Percentiles rank a stretch among this genome's conserved stretches.
These are phyloP conservation scores for Clinocottus analis DNA, from an alignment of 2,113 vertebrate species.

Conservation along the genomic window DNA sequence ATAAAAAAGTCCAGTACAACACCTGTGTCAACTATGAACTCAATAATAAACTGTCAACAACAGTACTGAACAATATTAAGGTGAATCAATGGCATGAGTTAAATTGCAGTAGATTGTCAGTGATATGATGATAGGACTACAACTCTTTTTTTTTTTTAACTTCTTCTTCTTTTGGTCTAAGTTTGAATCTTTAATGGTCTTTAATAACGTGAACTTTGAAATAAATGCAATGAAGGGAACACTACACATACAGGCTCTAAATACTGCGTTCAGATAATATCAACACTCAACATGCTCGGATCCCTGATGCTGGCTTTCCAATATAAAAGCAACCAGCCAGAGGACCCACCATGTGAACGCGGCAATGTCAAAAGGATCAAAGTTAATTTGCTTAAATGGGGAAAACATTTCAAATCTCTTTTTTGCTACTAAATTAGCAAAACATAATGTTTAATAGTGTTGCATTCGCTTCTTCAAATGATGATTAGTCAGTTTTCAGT, in stretches of 20 bases:
- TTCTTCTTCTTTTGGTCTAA: not conserved
- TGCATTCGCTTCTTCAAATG: constrained; percentile 1
- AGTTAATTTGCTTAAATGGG: constrained; percentile 2
- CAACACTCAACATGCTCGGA: not conserved
- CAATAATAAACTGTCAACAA: not conserved
- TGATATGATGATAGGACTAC: not conserved
- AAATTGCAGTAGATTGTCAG: not conserved
- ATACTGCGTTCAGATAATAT: not conserved
- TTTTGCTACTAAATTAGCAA: constrained; percentile 5
- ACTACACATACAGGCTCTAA: not conserved
- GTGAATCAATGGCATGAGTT: not conserved
- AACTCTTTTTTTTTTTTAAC: too few relatives aligned
- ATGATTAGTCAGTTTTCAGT: constrained; percentile 18
- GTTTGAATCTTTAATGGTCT: not conserved
- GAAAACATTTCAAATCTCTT: constrained; percentile 10
- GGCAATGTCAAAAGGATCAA: constrained; percentile 4
- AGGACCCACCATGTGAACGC: constrained; percentile 27
- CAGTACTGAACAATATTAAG: not conserved
- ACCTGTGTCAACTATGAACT: not conserved
- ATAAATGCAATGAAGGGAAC: not conserved
- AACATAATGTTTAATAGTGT: constrained; percentile 3
- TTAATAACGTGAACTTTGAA: not conserved
- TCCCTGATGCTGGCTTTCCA: constrained; percentile 1
- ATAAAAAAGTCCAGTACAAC: not conserved
- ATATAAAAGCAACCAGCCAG: constrained; percentile 22